These are phyloP conservation scores for Poeciliopsis gracilis DNA, from an alignment of 2,797 vertebrate species.

Conservation along the genomic window DNA sequence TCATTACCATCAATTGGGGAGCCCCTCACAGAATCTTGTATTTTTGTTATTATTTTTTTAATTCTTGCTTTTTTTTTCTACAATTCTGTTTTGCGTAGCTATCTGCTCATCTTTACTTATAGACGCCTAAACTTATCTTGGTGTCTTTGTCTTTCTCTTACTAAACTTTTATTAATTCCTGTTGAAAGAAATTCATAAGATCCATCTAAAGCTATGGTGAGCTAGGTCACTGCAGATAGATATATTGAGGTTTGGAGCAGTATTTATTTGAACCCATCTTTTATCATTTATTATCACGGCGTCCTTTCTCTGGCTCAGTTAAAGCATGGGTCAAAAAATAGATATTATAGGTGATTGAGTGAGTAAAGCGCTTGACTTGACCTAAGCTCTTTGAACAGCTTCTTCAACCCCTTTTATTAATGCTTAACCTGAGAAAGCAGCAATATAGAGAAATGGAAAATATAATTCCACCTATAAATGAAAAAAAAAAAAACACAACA, in stretches of 20 bases:
- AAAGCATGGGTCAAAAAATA: conserved; percentile 23
- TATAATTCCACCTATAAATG: conserved; percentile 9
- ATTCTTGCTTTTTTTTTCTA: not conserved
- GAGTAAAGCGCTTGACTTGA: conserved; percentile 33
- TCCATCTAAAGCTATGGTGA: not conserved
- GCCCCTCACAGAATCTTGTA: not conserved
- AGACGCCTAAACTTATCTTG: not conserved
- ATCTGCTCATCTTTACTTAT: not conserved
- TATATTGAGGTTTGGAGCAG: not conserved
- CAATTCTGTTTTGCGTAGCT: not conserved
- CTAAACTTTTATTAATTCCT: not conserved
- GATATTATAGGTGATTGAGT: conserved; percentile 21
- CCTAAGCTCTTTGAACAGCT: conserved; percentile 22
- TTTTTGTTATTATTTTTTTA: not conserved
- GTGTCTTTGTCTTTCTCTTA: not conserved
- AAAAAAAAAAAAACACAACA: not conserved
- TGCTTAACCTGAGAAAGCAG: conserved; percentile 19
- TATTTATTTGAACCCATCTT: conserved; percentile 4
- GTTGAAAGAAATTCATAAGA: not conserved
- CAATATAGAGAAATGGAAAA: conserved; percentile 20
- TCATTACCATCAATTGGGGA: not conserved
- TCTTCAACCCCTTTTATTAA: conserved; percentile 34
- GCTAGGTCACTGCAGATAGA: not conserved
- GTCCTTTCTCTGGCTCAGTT: conserved; percentile 1
- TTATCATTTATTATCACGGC: conserved; percentile 8